Base-by-base conservation (phyloP, 2,888 invertebrate genomes). In the Halictus quadricinctus region DNA sequence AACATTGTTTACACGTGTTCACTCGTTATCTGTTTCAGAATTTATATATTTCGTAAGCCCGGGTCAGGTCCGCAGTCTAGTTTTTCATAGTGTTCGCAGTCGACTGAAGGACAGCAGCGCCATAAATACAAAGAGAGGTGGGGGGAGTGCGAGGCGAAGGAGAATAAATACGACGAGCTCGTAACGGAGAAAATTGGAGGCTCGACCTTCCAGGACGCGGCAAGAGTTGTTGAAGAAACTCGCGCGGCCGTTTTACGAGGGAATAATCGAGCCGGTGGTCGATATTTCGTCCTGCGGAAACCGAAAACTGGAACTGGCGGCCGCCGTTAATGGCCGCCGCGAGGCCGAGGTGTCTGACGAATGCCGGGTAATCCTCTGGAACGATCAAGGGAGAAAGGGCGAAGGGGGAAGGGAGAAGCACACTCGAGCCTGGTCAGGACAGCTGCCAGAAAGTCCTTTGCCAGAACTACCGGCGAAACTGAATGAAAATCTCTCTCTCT, bases 361-460 rank as follows among this genome's bases (percentile, higher is more conserved):
- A 75, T 46, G 66, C 72, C 54, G 75, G 85, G 75, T 78, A 79
- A 85, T 85, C 66, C 41, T 58, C 18, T 64, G 77, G 29, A 72
- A 86, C 79, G 72, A 75, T 29, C 73, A 54, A 54, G 10, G 25
- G 43, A 66, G 36, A 76, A 10, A 18, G 2, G 36, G 25, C 50
- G 29, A 76, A 60, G 76, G 21, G 6, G 64, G 48, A 13, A 60
- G 76, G 21, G 6, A 72, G 48, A 13, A 60, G 25, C 50, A 72
- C 69, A 43, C 78, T 79, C 72, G 79, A 72, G 69, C 15, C 48
- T 78, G 78, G 64, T 69, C 54, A 73, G 85, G 54, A 85, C 76
- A 74, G 76, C 54, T 86, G 86, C 86, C 78, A 85, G 69, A 60
- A 72, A 73, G 60, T 72, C 80, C 48, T 72, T 85, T 76, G 86